phyloP scores from a whole-genome alignment of 2,113 vertebrate species.

The Dolichotis patagonum region DNA sequence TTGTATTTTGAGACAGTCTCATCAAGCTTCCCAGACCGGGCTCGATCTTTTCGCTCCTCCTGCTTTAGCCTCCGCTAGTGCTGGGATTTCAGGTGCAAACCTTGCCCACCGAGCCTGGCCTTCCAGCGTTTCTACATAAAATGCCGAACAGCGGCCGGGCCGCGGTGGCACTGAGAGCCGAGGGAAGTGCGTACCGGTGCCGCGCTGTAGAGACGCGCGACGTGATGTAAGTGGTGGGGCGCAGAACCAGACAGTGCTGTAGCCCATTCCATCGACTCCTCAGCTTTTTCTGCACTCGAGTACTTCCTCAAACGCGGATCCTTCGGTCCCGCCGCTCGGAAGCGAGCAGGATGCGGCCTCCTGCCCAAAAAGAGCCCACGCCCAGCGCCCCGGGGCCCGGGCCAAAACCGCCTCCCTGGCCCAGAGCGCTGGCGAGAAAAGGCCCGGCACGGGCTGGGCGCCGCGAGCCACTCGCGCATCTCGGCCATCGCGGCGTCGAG shows the following conservation, averaged over 20 bases:
- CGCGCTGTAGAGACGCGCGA: background rate
- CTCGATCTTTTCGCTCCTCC: background rate
- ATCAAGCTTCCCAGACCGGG: background rate
- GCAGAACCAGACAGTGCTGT: background rate
- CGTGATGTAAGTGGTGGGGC: background rate
- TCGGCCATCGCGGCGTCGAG: accelerated
- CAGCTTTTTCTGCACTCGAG: background rate
- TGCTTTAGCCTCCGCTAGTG: background rate
- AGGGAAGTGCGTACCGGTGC: no score
- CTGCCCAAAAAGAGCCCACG: accelerated
- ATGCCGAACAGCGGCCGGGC: background rate
- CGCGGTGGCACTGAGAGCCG: no score
- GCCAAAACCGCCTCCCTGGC: accelerated
- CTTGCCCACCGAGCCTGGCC: background rate
- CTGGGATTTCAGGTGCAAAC: background rate
- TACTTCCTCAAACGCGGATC: background rate
- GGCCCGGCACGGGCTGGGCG: accelerated
- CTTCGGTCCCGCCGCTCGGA: background rate
- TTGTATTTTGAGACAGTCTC: background rate
- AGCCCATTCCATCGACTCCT: background rate
- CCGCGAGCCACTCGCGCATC: no score
- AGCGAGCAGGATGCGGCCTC: background rate
- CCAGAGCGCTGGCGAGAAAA: accelerated
- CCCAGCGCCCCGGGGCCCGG: background rate
- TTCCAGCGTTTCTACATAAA: background rate